phyloP scores from a whole-genome alignment of 1,140 invertebrate species.

The Homalodisca vitripennis region DNA sequence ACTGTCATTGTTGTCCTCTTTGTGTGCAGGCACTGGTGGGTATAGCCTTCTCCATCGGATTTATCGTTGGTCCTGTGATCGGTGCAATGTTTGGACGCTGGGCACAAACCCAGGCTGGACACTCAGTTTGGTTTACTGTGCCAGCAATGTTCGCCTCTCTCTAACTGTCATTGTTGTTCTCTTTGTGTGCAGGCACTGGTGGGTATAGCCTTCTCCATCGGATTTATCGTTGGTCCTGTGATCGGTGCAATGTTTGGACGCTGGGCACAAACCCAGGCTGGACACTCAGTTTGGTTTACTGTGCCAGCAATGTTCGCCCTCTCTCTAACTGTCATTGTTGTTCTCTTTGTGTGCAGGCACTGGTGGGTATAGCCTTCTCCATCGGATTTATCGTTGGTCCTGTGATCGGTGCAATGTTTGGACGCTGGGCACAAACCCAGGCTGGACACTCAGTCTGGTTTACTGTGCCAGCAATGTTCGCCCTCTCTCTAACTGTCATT shows the following conservation, averaged over 20 bases:
- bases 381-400: slow-evolving; percentile 96
- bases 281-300: slow-evolving; percentile 68
- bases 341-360: slow-evolving; percentile 85
- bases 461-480: slow-evolving; percentile 80
- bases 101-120: slow-evolving; percentile 50
- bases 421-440: slow-evolving; percentile 60
- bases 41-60: slow-evolving; percentile 95
- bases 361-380: slow-evolving; percentile 96
- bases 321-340: slow-evolving; percentile 73
- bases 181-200: slow-evolving; percentile 95
- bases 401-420: slow-evolving; percentile 89
- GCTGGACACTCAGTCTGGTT: slow-evolving; percentile 64
- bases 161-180: no score
- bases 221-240: slow-evolving; percentile 93
- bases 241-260: slow-evolving; percentile 91
- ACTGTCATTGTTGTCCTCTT: no score
- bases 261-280: slow-evolving; percentile 53
- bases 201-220: slow-evolving; percentile 95
- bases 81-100: slow-evolving; percentile 86
- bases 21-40: slow-evolving; percentile 96
- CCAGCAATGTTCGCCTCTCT: slow-evolving; percentile 85
- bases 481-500: slow-evolving; percentile 70
- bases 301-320: slow-evolving; percentile 85
- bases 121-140: slow-evolving; percentile 70
- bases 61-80: slow-evolving; percentile 93